Base-by-base conservation (phyloP, 2,888 invertebrate species). In the Rutpela maculata region DNA sequence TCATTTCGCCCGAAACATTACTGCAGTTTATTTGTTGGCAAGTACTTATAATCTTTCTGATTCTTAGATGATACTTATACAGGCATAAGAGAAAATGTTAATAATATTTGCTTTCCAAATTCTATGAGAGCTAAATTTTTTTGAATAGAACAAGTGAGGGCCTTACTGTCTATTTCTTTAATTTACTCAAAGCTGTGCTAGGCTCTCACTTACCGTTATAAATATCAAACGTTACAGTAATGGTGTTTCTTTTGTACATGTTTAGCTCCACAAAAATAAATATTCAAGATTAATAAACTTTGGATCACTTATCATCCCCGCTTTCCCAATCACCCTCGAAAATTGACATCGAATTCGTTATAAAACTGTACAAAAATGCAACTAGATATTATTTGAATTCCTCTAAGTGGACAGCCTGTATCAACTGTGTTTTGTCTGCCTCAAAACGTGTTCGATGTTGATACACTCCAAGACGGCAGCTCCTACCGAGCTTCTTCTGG, bases 381-480 rank as follows among this genome's bases (percentile, higher is more conserved):
- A 50, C 50, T n/a, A 35, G 22, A 26, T 26, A 26, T 26, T 26
- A 50, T 50, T 50, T 43, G 15, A 43, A 43, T 43, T 17, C 38
- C 11, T 17, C 18, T 65, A 81, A 35, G 78, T 22, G 15, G 80
- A 78, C 11, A 81, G 65, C 26, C 79, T 73, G 35, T 82, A 83
- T 85, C 85, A 86, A 81, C 82, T 85, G 56, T 74, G 75, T 60
- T 77, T 82, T 2, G 86, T 87, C 68, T 86, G 87, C 26, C 81
- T 83, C 35, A 87, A 69, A 9, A 87, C 85, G 74, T 86, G 85
- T 68, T 92, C 92, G 75, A 92, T 88, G 84, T 92, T 91, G 77
- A 93, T 92, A 84, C 94, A 94, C 79, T 94, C 93, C 72, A 94
- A 88, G 38, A 93, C 91, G 0, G 94, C 92, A 6, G 93, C 94